Evolutionary conservation across 2,797 vertebrate genomes (phyloP).

Genomic region (Myiotriccus ornatus): DNA sequence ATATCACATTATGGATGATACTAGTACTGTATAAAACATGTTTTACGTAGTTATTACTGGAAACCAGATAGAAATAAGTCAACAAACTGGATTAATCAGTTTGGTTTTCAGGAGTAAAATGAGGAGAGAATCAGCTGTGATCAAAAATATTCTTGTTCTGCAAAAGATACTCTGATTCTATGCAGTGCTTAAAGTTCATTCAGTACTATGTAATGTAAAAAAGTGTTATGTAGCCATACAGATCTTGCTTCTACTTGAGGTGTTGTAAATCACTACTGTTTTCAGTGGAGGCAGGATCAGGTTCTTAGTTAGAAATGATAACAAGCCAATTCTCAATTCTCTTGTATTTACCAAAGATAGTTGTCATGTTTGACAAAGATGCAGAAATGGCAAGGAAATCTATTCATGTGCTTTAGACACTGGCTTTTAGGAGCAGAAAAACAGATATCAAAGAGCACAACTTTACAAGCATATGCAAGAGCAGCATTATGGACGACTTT

Average conservation of each 20-base stretch:
- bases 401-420: not conserved
- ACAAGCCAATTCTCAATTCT: not conserved
- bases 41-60: not conserved
- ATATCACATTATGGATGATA: not conserved
- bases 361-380: slow-evolving; percentile 1
- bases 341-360: not conserved
- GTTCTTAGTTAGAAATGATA: not conserved
- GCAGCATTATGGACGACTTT: not conserved
- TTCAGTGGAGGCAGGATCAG: not conserved
- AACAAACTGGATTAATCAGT: not conserved
- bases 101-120: not conserved
- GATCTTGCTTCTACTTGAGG: not conserved
- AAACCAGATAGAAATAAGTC: not conserved
- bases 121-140: not conserved
- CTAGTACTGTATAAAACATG: not conserved
- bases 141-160: not conserved
- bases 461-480: not conserved
- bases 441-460: not conserved
- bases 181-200: not conserved
- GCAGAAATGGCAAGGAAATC: not conserved
- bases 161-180: not conserved
- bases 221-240: not conserved
- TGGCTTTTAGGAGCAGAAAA: not conserved
- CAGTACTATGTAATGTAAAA: not conserved
- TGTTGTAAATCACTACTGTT: not conserved